A percentile compares a stretch with the other conserved stretches of the same genome.
Conservation (phyloP, 2,113 vertebrate genomes). For the Poecilia latipinna region DNA sequence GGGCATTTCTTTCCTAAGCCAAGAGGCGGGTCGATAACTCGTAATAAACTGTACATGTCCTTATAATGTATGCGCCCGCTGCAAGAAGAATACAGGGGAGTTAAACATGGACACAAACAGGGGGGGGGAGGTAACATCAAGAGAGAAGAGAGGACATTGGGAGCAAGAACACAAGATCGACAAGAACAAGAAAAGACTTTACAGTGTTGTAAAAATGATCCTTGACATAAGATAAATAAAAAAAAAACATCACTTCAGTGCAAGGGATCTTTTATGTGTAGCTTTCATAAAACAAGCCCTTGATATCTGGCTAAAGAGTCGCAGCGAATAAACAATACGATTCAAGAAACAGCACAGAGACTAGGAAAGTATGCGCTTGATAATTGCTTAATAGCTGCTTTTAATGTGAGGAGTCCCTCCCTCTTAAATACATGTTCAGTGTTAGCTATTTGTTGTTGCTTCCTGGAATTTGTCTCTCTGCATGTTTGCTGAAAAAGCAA, state of each 20-base stretch:
- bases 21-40: constrained; percentile 96
- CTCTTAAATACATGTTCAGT: constrained; percentile 54
- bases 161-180: constrained; percentile 74
- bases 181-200: constrained; percentile 65
- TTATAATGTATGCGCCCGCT: constrained; percentile 98
- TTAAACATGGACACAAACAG: constrained; percentile 78
- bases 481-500: neutral
- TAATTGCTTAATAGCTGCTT: constrained; percentile 64
- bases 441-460: constrained; percentile 9
- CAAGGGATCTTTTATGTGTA: constrained; percentile 7
- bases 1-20: constrained; percentile 99
- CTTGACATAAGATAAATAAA: constrained; percentile 20
- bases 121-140: constrained; percentile 36
- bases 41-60: constrained; percentile 99
- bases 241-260: constrained; percentile 31
- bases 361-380: constrained; percentile 32
- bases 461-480: neutral
- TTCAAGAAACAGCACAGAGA: constrained; percentile 50
- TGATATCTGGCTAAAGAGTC: neutral
- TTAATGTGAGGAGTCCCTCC: constrained; percentile 41
- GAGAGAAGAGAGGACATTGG: constrained; percentile 71
- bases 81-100: constrained; percentile 92
- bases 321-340: constrained; percentile 20
- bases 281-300: neutral
- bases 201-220: constrained; percentile 44